Evolutionary conservation across 2,797 vertebrate genomes (phyloP), one percentile per base, ranked within the genome.

Genomic region (Eulemur coronatus): DNA sequence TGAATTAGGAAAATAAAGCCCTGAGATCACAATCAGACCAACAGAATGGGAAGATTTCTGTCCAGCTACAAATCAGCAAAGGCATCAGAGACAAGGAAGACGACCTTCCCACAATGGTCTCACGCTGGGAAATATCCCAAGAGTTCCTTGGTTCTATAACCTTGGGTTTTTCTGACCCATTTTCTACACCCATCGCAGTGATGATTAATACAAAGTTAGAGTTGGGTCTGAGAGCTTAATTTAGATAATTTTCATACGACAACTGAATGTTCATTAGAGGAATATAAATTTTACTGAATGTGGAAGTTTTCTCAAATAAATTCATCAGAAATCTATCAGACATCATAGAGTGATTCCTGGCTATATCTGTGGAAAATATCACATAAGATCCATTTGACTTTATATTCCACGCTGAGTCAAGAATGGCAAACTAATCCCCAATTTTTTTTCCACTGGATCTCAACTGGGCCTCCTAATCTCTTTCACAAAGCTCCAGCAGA

Each of bases 231-330:
- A 48, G 20, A 59, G 28, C 46, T 87, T 69, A 46, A 90, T 75
- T 43, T 67, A 69, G 50, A 38, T 35, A 18, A 67, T 91, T 95
- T 89, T 96, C 84, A 80, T 81, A 22, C 26, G 7, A 46, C 35
- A 33, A 11, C 7, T 35, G 24, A 63, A 57, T 69, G 46, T 35
- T 67, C 52, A n/a, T 52, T 87, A 52, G 52, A 85, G 30, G 55
- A 75, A 69, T 48, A 72, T 55, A 85, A 43, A 50, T 94, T 55
- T 73, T 96, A 95, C 26, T 7, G 14, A 86, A 79, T 30, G 46
- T 82, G 46, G 15, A 94, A 70, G 55, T 41, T 82, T 90, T 94
- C 65, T 81, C 86, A 78, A 78, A 86, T 92, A 50, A 92, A 80
- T 55, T 70, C 15, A 73, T 93, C 26, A 61, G 90, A 92, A 94